Base-by-base conservation (phyloP, 1,140 invertebrate genomes). In the Drosophila nannoptera region DNA sequence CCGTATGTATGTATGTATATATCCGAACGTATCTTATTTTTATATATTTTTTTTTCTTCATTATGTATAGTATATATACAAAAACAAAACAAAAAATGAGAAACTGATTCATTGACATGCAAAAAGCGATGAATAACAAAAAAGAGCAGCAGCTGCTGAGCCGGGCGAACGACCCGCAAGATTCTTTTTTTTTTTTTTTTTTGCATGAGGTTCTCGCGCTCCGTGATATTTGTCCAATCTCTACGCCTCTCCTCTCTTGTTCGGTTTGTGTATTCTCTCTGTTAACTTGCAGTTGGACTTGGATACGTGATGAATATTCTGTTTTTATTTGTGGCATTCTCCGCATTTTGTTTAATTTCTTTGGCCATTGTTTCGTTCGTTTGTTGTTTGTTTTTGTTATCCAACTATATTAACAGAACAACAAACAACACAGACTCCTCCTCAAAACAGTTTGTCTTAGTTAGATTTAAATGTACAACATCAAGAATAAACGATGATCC, bases 21-120 rank as follows among this genome's bases (percentile, higher is more conserved):
- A 14, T 43, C n/a, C n/a, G 22, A 42, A 40, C 8, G 40, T 35
- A 46, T 62, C 12, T 68, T 14, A 7, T 56, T 63, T 63, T 52
- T 59, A 5, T 49, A 68, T 64, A 42, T 56, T 32, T 61, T 5
- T 5, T 40, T 53, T 69, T 69, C 75, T 69, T 64, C 58, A 69
- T 58, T 29, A 53, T 49, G 22, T 22, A 63, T 68, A 58, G 59
- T 36, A 70, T 67, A 80, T 40, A 55, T 45, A 82, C 4, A 52
- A 16, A 35, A 49, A 40, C 7, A 12, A 29, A n/a, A 35, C 6
- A 40, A 42, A 80, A 76, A 43, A 43, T 5, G n/a, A 7, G n/a
- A 43, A 73, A 68, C 69, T 59, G 69, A 86, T 76, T 83, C 80
- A 86, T 86, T 80, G 73, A 48, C 73, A 86, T 84, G 81, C 78